Base-by-base conservation (phyloP, 2,113 vertebrate genomes). In the Toxotes chatareus region DNA sequence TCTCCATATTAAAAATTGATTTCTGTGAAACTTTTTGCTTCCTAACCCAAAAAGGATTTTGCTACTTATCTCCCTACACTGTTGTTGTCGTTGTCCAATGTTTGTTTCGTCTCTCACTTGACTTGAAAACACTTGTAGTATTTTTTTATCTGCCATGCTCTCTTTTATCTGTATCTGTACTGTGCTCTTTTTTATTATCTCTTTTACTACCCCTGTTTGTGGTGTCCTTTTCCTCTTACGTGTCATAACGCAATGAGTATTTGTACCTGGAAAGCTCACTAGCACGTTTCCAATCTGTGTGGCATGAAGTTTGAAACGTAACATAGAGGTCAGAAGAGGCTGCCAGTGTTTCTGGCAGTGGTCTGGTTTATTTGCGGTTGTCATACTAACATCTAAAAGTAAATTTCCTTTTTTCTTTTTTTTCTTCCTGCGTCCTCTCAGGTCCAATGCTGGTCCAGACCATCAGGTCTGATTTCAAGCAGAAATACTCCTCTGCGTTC, bases 401-500 rank as follows among this genome's bases (percentile, higher is more conserved):
- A 32, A 21, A 31, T n/a, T 21, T 47, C 7, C 40, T 59, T 36
- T 13, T 40, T 5, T 7, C 9, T 7, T 49, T 44, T 64, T 31
- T 27, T 53, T 40, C 4, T 51, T 63, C 2, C 27, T 3, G 12
- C 56, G 46, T 63, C 13, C 13, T 51, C 38, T 86, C 83, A 99
- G 98, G 98, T 76, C 94, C 97, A 44, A 96, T 95, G 92, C 94
- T 99, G 74, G 95, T 99, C 67, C 97, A 99, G 67, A 95, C 94
- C 40, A 94, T 97, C 84, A 95, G 98, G 76, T 97, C 97, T 0
- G 97, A 99, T 80, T 99, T 99, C 87, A 99, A 98, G 76, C 94
- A 97, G 89, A 99, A 99, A 80, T 99, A 97, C 73, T 95, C 95
- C 0, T 96, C 96, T 0, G 94, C 97, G 93, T 98, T 98, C 85